A percentile compares a stretch with the other conserved stretches of the same genome.
Conservation (phyloP, 1,140 invertebrate genomes). For the Seison nebaliae region DNA sequence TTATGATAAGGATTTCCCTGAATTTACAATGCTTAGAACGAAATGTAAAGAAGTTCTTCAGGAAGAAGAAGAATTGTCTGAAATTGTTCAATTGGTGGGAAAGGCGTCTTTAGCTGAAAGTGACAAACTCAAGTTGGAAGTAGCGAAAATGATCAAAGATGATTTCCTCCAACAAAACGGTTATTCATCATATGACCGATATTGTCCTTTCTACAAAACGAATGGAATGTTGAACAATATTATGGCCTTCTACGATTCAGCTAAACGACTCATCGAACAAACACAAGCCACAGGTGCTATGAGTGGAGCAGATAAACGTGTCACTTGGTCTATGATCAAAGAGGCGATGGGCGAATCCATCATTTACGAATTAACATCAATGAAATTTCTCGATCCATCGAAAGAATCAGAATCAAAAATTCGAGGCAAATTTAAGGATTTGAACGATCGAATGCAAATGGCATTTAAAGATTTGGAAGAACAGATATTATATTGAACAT, state of each 20-base stretch:
- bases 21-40: constrained; percentile 59
- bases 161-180: constrained; percentile 84
- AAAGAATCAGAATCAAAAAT: constrained; percentile 92
- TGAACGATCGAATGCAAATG: constrained; percentile 27
- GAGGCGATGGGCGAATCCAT: constrained; percentile 85
- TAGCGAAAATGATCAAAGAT: constrained; percentile 88
- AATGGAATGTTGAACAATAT: constrained; percentile 94
- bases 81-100: constrained; percentile 97
- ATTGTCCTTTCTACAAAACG: constrained; percentile 99
- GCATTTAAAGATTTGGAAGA: constrained; percentile 93
- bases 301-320: constrained; percentile 94
- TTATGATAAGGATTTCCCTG: constrained; percentile 93
- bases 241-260: constrained; percentile 90
- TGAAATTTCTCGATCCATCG: constrained; percentile 99
- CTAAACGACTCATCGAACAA: constrained; percentile 78
- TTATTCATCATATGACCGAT: constrained; percentile 69
- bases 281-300: too few species aligned
- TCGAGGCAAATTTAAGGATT: constrained; percentile 56
- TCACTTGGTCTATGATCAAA: constrained; percentile 86
- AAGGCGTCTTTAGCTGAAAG: constrained; percentile 77
- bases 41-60: constrained; percentile 40
- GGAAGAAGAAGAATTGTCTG: constrained; percentile 95
- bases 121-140: constrained; percentile 95
- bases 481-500: not conserved
- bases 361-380: constrained; percentile 83